A percentile compares a stretch with the other conserved stretches of the same genome.
phyloP scores from a whole-genome alignment of 1,140 invertebrate genomes.

The Drosophila sp. region DNA sequence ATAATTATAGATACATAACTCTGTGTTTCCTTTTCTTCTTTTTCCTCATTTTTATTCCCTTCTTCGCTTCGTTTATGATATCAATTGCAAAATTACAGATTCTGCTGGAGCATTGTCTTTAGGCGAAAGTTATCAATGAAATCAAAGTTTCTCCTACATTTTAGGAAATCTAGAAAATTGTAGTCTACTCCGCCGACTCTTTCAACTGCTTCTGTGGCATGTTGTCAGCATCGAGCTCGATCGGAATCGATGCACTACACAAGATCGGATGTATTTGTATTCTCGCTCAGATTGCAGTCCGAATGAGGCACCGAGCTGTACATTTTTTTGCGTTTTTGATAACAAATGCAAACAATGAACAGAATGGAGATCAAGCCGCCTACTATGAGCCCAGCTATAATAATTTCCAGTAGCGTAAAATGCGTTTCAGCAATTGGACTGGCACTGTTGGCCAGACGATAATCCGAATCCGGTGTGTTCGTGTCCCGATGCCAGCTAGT shows the following conservation, averaged over 20 bases:
- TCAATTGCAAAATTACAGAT: constrained; percentile 25
- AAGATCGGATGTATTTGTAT: constrained; percentile 34
- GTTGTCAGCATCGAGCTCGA: constrained; percentile 7
- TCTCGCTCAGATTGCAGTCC: constrained; percentile 46
- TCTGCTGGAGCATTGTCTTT: constrained; percentile 38
- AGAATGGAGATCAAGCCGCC: background rate
- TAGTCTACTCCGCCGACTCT: too few species aligned
- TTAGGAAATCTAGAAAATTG: too few species aligned
- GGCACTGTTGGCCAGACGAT: constrained; percentile 31
- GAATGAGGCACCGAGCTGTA: constrained; percentile 46
- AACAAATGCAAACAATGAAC: background rate
- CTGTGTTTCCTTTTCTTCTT: constrained; percentile 16
- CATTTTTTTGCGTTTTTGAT: constrained; percentile 7
- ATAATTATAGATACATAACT: constrained; percentile 30
- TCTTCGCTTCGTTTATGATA: constrained; percentile 3
- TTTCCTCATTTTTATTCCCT: background rate
- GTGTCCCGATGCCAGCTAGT: constrained; percentile 37
- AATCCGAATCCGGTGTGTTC: too few species aligned
- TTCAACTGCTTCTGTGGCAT: constrained; percentile 5
- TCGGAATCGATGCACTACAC: constrained; percentile 18
- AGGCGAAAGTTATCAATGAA: constrained; percentile 21
- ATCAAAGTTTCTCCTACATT: background rate
- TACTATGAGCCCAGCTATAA: background rate
- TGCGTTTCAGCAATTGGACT: constrained; percentile 1
- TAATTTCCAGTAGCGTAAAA: background rate